Conservation (phyloP, 2,113 vertebrate species). For the Cinclus cinclus region DNA sequence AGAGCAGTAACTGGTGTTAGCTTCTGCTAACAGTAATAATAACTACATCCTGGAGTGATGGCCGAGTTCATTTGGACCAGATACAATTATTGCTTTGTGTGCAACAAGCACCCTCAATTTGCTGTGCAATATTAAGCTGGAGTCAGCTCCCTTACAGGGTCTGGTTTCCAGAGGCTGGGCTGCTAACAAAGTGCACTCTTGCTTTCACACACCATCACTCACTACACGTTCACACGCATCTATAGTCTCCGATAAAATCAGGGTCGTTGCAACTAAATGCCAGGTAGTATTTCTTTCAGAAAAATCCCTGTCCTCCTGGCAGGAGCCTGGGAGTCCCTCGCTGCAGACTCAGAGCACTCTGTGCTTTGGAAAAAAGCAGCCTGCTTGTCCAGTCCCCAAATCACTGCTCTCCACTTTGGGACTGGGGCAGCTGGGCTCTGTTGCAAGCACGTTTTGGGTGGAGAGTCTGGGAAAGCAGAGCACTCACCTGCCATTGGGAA, state of each 20-base stretch:
- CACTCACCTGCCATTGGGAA: background rate
- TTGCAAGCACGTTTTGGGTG: background rate
- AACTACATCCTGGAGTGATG: conserved; percentile 24
- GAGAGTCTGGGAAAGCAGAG: background rate
- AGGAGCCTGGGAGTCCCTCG: background rate
- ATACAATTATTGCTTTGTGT: conserved; percentile 49
- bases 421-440: background rate
- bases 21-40: conserved; percentile 34
- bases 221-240: background rate
- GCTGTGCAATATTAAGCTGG: background rate
- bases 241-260: background rate
- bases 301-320: background rate
- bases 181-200: background rate
- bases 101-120: conserved; percentile 52
- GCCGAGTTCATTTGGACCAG: conserved; percentile 22
- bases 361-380: background rate
- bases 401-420: background rate
- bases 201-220: background rate
- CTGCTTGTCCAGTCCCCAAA: background rate
- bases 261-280: background rate
- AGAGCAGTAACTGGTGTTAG: conserved; percentile 22
- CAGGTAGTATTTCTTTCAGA: background rate
- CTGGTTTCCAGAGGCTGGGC: background rate
- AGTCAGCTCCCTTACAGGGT: background rate
- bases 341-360: rapidly evolving